Evolutionary conservation across 2,797 vertebrate genomes (phyloP), one percentile per base, ranked within the genome.

Genomic region (Thaleichthys pacificus): DNA sequence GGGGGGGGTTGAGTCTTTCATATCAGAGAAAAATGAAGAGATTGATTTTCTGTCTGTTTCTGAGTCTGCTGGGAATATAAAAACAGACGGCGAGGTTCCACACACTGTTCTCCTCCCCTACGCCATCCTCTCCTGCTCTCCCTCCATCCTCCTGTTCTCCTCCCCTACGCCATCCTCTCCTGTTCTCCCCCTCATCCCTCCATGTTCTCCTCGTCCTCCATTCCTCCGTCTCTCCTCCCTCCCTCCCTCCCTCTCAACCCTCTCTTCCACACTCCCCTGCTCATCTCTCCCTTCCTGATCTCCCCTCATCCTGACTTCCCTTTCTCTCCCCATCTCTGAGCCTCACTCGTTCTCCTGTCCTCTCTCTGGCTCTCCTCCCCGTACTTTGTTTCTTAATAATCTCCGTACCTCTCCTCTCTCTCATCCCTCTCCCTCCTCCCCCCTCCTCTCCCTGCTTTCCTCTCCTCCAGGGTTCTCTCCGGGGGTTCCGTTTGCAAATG

Each of bases 31-130:
- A 91, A 91, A 91, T 90, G 83, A 90, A 87, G 78, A 4, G 65
- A 92, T 92, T 78, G 90, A 93, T 91, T 91, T 91, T 89, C 85
- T 88, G 90, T 91, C 90, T 81, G 85, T 84, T 89, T 85, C 86
- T 89, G 66, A 73, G 83, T 87, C 86, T 82, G 83, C 85, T 77
- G 84, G 81, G 89, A 88, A 91, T 91, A 89, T 92, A 89, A 88
- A 91, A 89, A 91, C 86, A 80, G 87, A 91, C 85, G 79, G 81
- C 80, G 79, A 87, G 79, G 77, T 84, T 86, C 88, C 75, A 72
- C 87, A 86, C 49, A 19, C 68, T 8, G 26, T 21, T 26, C 24
- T 22, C 21, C 17, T 61, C 38, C 21, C 49, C 54, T 24, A n/a
- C 66, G 21, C 17, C 63, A n/a, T 22, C 42, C 14, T 38, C n/a